These are phyloP conservation scores for Hydropsyche tenuis DNA, from an alignment of 1,140 invertebrate genomes.

Conservation along the genomic window DNA sequence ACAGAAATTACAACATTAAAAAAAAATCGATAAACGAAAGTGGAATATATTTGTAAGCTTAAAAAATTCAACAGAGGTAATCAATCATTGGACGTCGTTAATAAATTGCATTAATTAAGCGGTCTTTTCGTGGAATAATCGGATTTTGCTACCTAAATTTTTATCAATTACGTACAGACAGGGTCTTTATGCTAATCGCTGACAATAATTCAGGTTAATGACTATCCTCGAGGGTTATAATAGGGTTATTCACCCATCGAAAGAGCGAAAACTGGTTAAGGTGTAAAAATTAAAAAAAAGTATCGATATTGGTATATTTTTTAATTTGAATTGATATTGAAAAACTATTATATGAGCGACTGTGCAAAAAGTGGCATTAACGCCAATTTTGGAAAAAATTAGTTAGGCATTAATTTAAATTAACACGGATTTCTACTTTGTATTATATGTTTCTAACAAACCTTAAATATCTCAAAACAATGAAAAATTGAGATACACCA, in stretches of 20 bases:
- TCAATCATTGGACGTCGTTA: background rate
- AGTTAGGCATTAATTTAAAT: no score
- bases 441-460: no score
- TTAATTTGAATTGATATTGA: no score
- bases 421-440: no score
- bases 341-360: no score
- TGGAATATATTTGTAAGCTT: background rate
- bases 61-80: background rate
- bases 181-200: slow-evolving; percentile 29
- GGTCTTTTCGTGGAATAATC: background rate
- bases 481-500: no score
- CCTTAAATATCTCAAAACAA: no score
- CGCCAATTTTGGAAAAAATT: no score
- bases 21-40: no score
- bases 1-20: no score
- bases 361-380: no score
- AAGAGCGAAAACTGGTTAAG: background rate
- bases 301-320: no score
- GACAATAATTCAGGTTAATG: slow-evolving; percentile 38
- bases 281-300: background rate
- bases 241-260: slow-evolving; percentile 7
- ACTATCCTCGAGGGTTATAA: slow-evolving; percentile 29
- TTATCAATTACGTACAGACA: slow-evolving; percentile 32
- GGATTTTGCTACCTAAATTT: slow-evolving; percentile 14
- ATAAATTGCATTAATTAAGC: slow-evolving; percentile 6